These are phyloP conservation scores for Trissolcus brochymenae DNA, from an alignment of 2,888 invertebrate genomes.

Conservation along the genomic window DNA sequence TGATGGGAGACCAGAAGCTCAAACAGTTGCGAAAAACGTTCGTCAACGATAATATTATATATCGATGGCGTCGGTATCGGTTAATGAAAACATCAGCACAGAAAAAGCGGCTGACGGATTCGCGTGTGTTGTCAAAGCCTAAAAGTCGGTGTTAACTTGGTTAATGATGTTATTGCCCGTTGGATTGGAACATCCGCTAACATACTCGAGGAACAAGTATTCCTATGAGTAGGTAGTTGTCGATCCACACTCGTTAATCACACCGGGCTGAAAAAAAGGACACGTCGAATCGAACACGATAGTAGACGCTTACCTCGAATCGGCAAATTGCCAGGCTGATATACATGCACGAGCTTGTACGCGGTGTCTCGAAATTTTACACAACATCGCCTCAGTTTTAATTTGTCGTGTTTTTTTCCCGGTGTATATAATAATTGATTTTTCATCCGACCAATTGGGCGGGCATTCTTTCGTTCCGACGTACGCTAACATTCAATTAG, in stretches of 20 bases:
- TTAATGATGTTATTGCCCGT: slow-evolving; percentile 50
- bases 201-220: slow-evolving; percentile 46
- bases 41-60: background rate
- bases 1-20: too few relatives aligned
- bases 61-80: slow-evolving; percentile 16
- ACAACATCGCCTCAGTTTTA: slow-evolving; percentile 43
- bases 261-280: slow-evolving; percentile 43
- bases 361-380: slow-evolving; percentile 39
- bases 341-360: slow-evolving; percentile 39
- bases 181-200: slow-evolving; percentile 50
- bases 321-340: slow-evolving; percentile 62
- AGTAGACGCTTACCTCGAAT: slow-evolving; percentile 60
- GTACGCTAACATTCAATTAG: background rate
- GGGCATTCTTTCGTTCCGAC: background rate
- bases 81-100: slow-evolving; percentile 35
- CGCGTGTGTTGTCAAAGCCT: slow-evolving; percentile 36
- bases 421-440: slow-evolving; percentile 15
- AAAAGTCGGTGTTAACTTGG: slow-evolving; percentile 37
- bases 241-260: slow-evolving; percentile 54
- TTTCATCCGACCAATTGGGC: slow-evolving; percentile 6
- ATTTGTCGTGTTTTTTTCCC: background rate
- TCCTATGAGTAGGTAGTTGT: slow-evolving; percentile 45
- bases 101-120: slow-evolving; percentile 40
- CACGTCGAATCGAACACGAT: slow-evolving; percentile 45
- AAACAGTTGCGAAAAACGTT: background rate